Percentiles rank a stretch among this genome's conserved stretches.
Evolutionary conservation across 2,113 vertebrate species (phyloP).

Genomic region (Parotia lawesii): DNA sequence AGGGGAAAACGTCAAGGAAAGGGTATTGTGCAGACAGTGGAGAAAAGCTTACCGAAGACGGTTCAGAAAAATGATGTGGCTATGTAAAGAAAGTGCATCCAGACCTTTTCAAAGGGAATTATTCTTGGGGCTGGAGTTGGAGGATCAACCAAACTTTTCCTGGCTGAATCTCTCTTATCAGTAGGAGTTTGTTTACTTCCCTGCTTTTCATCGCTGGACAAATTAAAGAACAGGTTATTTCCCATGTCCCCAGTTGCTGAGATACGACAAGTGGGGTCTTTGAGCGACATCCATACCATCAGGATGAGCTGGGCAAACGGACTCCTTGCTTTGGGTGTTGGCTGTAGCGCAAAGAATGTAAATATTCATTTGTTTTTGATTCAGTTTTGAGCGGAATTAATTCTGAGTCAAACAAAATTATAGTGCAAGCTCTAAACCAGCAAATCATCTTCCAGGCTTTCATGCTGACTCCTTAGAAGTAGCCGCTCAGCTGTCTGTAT

Average conservation of each 20-base stretch:
- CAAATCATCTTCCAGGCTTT: background rate
- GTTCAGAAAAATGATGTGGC: background rate
- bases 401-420: background rate
- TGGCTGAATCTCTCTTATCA: background rate
- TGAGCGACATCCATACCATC: background rate
- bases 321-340: background rate
- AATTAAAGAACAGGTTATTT: background rate
- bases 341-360: background rate
- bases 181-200: background rate
- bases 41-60: background rate
- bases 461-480: background rate
- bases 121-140: background rate
- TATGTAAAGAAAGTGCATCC: background rate
- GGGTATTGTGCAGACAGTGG: accelerated
- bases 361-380: background rate
- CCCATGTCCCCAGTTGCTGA: background rate
- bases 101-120: background rate
- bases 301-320: background rate
- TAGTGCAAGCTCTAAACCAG: background rate
- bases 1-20: background rate
- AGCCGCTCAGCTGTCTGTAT: background rate
- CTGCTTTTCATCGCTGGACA: background rate
- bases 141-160: background rate
- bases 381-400: background rate
- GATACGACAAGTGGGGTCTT: background rate